Percentiles rank a stretch among this genome's conserved stretches.
These are phyloP conservation scores for Anas platyrhynchos DNA, from an alignment of 2,113 vertebrate species.

Conservation along the genomic window DNA sequence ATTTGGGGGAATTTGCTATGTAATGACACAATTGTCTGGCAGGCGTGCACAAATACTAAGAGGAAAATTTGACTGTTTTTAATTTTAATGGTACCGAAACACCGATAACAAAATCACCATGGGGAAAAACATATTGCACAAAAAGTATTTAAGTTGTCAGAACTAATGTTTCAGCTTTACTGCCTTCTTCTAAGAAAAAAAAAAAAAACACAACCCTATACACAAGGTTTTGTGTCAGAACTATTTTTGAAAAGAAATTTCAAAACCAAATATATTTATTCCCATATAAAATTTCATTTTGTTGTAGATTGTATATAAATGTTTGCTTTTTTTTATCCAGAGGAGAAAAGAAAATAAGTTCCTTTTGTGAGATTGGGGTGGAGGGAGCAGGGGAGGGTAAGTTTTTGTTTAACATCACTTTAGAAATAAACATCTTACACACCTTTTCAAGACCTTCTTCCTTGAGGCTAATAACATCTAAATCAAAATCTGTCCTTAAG, in stretches of 20 bases:
- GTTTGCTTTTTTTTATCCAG: not conserved
- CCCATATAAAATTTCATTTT: conserved; percentile 4
- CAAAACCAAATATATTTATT: conserved; percentile 63
- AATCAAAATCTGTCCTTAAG: conserved; percentile 97
- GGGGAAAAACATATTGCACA: not conserved
- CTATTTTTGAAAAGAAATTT: conserved; percentile 72
- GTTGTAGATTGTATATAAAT: not conserved
- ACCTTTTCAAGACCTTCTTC: conserved; percentile 99
- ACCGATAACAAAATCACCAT: not conserved
- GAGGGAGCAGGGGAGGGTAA: not conserved
- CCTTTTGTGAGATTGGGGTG: not conserved
- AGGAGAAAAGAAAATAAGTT: not conserved
- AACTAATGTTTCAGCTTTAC: conserved; percentile 33
- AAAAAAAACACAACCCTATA: not conserved
- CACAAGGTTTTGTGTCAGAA: conserved; percentile 57
- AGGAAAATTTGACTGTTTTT: not conserved
- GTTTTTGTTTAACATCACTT: not conserved
- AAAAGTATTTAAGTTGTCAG: conserved; percentile 57
- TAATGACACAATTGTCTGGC: not conserved
- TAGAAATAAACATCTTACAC: conserved; percentile 11
- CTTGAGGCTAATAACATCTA: conserved; percentile 97
- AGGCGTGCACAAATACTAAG: no score
- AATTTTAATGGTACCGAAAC: not conserved
- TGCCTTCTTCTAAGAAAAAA: conserved; percentile 70
- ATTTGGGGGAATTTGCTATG: not conserved